Evolutionary conservation across 2,888 invertebrate genomes (phyloP), one percentile per base, ranked within the genome.

Genomic region (Strigamia crassipes): DNA sequence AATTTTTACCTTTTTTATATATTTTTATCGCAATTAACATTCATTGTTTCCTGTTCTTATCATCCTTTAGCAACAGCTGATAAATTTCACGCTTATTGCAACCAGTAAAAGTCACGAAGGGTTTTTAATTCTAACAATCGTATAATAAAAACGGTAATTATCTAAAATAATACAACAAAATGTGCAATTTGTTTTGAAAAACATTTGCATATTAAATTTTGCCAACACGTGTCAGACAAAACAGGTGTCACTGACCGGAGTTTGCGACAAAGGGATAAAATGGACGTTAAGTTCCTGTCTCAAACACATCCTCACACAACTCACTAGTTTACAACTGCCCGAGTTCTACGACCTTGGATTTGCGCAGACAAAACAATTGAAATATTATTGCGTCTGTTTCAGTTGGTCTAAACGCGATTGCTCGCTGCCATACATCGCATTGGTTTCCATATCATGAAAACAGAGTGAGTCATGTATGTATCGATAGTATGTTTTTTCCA

Each of bases 211-310:
- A 56, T 56, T 56, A 18, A n/a, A 56, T 56, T 56, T 56, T 73
- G 27, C 21, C 23, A 27, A 31, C 73, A 73, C 73, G 73, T 73
- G 73, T 73, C 73, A 73, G 73, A 73, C 73, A 73, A 73, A 73
- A 73, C 73, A 73, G 73, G 73, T 73, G 73, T 73, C 73, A 73
- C 27, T 73, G 73, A 73, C 73, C 73, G 27, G 73, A 73, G 73
- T 73, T 73, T 73, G 31, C 27, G 31, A 73, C 73, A 27, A 73
- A 73, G 27, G 27, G 27, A 13, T 31, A 27, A 73, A 73, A 73
- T 73, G 73, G 66, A 21, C 27, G 61, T 12, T 27, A 51, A 3
- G 13, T 4, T 31, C n/a, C 27, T 31, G 73, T 73, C 73, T 73
- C 73, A 73, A 12, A 73, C 73, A 73, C 73, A 27, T 73, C 73